phyloP scores from a whole-genome alignment of 2,888 invertebrate species.

The Taphrorychus bicolor region DNA sequence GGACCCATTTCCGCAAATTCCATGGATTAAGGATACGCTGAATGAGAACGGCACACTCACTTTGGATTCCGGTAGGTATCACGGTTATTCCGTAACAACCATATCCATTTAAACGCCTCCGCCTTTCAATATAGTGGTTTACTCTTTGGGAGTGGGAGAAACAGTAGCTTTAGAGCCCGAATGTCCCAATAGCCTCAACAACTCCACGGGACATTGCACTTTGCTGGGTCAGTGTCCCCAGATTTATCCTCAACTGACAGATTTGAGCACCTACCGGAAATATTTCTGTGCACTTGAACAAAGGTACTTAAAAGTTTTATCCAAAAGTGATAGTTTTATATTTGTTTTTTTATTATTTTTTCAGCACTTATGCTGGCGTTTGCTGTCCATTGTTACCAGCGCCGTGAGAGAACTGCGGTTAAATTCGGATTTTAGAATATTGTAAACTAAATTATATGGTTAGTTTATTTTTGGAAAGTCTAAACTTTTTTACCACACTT shows the following conservation, averaged over 20 bases:
- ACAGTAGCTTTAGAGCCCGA: conserved; percentile 38
- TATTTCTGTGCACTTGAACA: conserved; percentile 48
- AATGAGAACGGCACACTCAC: conserved; percentile 45
- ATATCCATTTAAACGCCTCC: conserved; percentile 3
- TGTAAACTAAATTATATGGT: no score
- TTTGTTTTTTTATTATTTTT: not conserved
- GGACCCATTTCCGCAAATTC: no score
- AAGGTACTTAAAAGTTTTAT: not conserved
- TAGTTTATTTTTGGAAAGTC: no score
- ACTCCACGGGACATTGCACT: conserved; percentile 46
- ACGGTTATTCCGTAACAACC: not conserved
- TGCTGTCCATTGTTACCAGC: not conserved
- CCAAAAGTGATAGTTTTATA: not conserved
- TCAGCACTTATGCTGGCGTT: not conserved
- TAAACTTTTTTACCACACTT: no score
- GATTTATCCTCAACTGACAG: conserved; percentile 42
- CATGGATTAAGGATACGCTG: conserved; percentile 46
- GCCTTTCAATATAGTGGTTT: conserved; percentile 41
- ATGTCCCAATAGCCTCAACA: conserved; percentile 43
- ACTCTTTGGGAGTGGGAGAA: conserved; percentile 41
- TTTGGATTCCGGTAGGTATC: conserved; percentile 43
- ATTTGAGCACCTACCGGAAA: conserved; percentile 43
- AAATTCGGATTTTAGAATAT: no score
- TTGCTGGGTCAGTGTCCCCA: conserved; percentile 46
- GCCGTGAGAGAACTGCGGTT: no score